A percentile compares a stretch with the other conserved stretches of the same genome.
phyloP scores from a whole-genome alignment of 2,888 invertebrate genomes.

The Andrena praecox region DNA sequence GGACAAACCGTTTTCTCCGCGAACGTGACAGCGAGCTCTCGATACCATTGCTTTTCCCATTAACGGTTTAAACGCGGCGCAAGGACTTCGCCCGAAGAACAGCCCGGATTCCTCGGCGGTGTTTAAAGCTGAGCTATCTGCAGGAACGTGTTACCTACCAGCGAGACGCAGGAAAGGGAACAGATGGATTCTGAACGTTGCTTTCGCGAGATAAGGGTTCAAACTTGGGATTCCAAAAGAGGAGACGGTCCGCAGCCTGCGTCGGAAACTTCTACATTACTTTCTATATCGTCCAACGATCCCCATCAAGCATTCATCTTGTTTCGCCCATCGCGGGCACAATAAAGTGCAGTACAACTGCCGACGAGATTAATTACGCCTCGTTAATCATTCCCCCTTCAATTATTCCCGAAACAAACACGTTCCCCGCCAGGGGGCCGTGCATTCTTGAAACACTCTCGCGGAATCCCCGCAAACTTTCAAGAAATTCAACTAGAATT shows the following conservation, averaged over 20 bases:
- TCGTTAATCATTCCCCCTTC: slow-evolving; percentile 35
- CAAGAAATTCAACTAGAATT: slow-evolving; percentile 43
- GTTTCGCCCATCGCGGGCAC: slow-evolving; percentile 6
- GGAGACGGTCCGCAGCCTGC: background rate
- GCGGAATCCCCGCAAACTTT: slow-evolving; percentile 16
- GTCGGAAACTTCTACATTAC: background rate
- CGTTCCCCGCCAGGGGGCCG: background rate
- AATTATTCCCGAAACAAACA: slow-evolving; percentile 25
- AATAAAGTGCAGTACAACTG: slow-evolving; percentile 24
- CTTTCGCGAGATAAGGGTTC: background rate
- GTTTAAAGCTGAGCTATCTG: background rate
- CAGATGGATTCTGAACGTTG: background rate
- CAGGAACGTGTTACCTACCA: background rate
- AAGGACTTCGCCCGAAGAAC: background rate
- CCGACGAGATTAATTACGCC: slow-evolving; percentile 27
- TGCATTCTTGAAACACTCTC: slow-evolving; percentile 20
- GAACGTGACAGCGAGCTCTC: slow-evolving; percentile 8
- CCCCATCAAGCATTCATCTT: slow-evolving; percentile 5
- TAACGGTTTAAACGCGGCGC: slow-evolving; percentile 12
- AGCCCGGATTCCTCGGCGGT: background rate
- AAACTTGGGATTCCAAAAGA: background rate
- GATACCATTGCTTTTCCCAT: slow-evolving; percentile 4
- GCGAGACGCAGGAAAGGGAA: background rate
- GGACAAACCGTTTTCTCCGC: slow-evolving; percentile 23
- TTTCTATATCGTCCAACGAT: slow-evolving; percentile 11